These are phyloP conservation scores for Protosalanx chinensis DNA, from an alignment of 2,797 vertebrate genomes.

Conservation along the genomic window DNA sequence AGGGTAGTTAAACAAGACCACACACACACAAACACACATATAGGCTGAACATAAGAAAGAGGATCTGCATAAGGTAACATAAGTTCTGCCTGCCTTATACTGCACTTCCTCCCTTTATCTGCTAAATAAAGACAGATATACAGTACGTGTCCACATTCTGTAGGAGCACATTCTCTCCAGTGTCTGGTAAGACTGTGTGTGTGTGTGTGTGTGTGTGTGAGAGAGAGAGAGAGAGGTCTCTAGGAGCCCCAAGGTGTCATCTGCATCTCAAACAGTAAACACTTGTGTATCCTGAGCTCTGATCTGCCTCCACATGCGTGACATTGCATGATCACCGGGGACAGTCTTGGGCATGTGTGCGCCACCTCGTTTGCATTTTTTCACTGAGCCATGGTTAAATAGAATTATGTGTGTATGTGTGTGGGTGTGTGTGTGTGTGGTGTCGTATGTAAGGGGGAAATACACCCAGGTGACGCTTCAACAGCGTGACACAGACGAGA, in stretches of 20 bases:
- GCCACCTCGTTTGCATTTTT: conserved; percentile 12
- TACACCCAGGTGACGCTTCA: no score
- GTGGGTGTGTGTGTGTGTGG: conserved; percentile 11
- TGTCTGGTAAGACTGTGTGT: neutral
- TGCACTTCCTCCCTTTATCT: no score
- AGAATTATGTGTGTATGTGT: conserved; percentile 7
- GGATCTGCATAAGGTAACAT: no score
- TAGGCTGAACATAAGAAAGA: no score
- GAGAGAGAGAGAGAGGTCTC: neutral
- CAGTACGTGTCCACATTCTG: neutral
- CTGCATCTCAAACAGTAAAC: conserved; percentile 39
- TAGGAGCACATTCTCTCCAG: neutral
- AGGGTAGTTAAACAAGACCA: no score
- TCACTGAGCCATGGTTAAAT: conserved; percentile 4
- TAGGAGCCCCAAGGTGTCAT: conserved; percentile 15
- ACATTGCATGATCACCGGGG: conserved; percentile 24
- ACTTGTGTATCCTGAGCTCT: conserved; percentile 12
- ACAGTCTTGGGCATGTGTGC: conserved; percentile 11
- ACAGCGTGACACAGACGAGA: no score
- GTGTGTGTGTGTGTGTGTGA: neutral
- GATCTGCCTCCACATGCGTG: conserved; percentile 34
- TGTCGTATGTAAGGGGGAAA: neutral
- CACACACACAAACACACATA: neutral
- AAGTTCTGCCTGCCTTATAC: no score
- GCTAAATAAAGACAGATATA: neutral